Evolutionary conservation across 2,888 invertebrate genomes (phyloP).

Genomic region (Stenolophus ochropezus): DNA sequence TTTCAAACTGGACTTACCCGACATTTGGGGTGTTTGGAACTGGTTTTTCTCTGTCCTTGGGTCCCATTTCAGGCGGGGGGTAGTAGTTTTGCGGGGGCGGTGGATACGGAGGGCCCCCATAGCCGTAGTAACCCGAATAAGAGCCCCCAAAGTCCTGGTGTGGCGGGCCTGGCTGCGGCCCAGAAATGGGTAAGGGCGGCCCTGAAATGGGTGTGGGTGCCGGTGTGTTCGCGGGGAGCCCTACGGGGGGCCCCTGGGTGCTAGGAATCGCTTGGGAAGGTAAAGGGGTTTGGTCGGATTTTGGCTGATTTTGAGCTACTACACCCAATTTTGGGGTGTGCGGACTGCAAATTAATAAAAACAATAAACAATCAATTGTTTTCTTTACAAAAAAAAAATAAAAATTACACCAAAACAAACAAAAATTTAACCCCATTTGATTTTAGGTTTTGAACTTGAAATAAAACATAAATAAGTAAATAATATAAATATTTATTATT

Average conservation of each 20-base stretch:
- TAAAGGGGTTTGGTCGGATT: background rate
- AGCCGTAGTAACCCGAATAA: conserved; percentile 65
- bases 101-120: conserved; percentile 67
- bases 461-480: background rate
- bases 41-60: background rate
- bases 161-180: conserved; percentile 66
- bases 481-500: background rate
- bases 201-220: background rate
- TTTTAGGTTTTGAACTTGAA: no score
- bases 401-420: no score
- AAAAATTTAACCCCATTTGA: no score
- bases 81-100: conserved; percentile 64
- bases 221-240: background rate
- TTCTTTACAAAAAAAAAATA: no score
- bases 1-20: background rate
- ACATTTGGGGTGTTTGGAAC: background rate
- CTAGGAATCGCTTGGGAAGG: background rate
- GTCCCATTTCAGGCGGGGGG: background rate
- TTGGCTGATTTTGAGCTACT: background rate
- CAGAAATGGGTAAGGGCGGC: background rate
- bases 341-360: no score
- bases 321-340: background rate
- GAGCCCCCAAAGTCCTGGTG: conserved; percentile 61
- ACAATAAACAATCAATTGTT: no score
- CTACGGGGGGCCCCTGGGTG: background rate